phyloP scores from a whole-genome alignment of 2,113 vertebrate genomes.

The Emydura subglobosa region DNA sequence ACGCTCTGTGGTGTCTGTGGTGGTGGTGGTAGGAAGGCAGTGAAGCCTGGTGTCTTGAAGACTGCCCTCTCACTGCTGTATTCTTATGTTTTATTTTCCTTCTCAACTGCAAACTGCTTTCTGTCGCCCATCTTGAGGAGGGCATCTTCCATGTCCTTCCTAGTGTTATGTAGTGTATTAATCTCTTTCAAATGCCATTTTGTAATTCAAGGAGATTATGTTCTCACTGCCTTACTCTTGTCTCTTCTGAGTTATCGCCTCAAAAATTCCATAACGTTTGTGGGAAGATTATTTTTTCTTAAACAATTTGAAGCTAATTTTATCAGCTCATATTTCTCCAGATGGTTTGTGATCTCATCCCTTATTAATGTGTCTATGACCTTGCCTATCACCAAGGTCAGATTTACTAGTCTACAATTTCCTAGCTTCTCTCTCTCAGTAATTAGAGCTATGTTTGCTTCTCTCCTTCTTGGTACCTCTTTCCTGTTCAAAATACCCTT shows the following conservation, averaged over 20 bases:
- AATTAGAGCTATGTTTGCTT: neutral
- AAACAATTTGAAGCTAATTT: neutral
- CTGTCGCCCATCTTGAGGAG: neutral
- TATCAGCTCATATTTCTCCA: neutral
- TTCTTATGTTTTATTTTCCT: neutral
- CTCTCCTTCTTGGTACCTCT: neutral
- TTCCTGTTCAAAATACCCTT: neutral
- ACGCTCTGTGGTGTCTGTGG: neutral
- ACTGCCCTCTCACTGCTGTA: neutral
- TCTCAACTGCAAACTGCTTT: neutral
- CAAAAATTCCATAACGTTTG: neutral
- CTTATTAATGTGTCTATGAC: neutral
- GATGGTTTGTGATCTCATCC: neutral
- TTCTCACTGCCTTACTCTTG: neutral
- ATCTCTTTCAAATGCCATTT: neutral
- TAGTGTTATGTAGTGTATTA: neutral
- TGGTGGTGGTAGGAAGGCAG: neutral
- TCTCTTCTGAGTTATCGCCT: neutral
- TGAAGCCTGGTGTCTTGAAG: neutral
- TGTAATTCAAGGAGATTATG: neutral
- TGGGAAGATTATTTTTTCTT: neutral
- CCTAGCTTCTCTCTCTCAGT: neutral
- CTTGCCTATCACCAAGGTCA: neutral
- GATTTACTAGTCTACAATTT: neutral
- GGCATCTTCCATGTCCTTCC: neutral